Base-by-base conservation (phyloP, 2,888 invertebrate species). In the Odontocolon sp. region DNA sequence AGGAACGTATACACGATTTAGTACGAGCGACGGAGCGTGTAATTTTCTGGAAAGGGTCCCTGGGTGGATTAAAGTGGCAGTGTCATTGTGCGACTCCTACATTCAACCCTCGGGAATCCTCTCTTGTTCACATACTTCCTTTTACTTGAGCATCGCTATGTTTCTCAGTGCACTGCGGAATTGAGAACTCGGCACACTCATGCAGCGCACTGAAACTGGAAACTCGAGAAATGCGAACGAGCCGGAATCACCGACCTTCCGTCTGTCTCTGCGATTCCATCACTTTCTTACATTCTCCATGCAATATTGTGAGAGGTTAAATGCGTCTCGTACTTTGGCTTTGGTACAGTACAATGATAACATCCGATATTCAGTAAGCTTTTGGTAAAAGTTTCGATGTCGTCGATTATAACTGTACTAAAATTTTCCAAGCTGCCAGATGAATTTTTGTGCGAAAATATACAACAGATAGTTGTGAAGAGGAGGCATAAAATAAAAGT, bases 21-120 rank as follows among this genome's bases (percentile, higher is more conserved):
- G 54, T 54, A 26, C 26, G 61, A 56, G 54, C 74, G 61, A 56
- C 47, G 8, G 21, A 63, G 31, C 61, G 63, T 68, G 47, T 68
- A 67, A 74, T 74, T 68, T 63, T 67, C 54, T 21, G 59, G 45
- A 67, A 66, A 73, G 42, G 52, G 73, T 61, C 26, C 26, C 36
- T 18, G 54, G n/a, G 52, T 54, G 61, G 61, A 61, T 67, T 73
- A 38, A 45, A 54, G 59, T 57, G 54, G 45, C 45, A 21, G 52
- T 67, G 59, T 61, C 73, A 61, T 67, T 21, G 31, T 45, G 50
- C 59, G 36, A 45, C 23, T 23, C 45, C 33, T 36, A 68, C 57
- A 61, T 59, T 18, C 57, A 66, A 40, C 50, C 64, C 40, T 52
- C 18, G 40, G 45, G 36, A 59, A 9, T 26, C 21, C 14, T 21